These are phyloP conservation scores for Phocides pigmalion DNA, from an alignment of 1,140 invertebrate genomes.

Conservation along the genomic window DNA sequence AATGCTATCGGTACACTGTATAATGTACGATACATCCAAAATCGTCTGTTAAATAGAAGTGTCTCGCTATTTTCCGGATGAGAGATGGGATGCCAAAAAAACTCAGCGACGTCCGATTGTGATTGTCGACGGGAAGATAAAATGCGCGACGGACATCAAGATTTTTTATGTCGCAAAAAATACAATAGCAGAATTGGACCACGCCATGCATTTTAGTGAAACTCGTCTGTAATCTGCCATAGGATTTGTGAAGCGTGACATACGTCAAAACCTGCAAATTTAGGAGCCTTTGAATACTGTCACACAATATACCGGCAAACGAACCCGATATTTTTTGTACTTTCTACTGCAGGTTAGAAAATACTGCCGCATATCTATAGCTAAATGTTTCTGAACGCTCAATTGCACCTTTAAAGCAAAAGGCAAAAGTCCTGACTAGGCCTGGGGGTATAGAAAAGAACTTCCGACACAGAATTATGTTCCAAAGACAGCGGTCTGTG, in stretches of 20 bases:
- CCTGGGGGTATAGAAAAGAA: neutral
- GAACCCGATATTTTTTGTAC: constrained; percentile 6
- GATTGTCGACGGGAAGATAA: constrained; percentile 19
- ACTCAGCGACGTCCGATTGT: constrained; percentile 25
- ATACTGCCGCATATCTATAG: neutral
- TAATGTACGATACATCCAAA: neutral
- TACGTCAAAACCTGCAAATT: constrained; percentile 55
- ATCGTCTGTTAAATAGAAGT: neutral
- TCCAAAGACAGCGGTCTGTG: neutral
- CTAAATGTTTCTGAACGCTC: neutral
- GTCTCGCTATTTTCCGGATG: neutral
- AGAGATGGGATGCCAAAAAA: constrained; percentile 11
- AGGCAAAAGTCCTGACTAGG: constrained; percentile 20
- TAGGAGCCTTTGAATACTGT: constrained; percentile 38
- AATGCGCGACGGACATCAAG: constrained; percentile 5
- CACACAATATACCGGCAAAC: constrained; percentile 36
- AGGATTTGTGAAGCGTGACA: constrained; percentile 48
- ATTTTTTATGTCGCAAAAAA: constrained; percentile 48
- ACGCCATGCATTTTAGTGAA: constrained; percentile 48
- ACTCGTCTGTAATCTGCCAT: constrained; percentile 43
- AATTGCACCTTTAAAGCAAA: constrained; percentile 5
- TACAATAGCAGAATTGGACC: constrained; percentile 51
- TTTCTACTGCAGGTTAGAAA: constrained; percentile 5
- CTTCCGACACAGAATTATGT: neutral
- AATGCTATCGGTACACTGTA: no score